A percentile compares a stretch with the other conserved stretches of the same genome.
Conservation (phyloP, 2,113 vertebrate species). For the Platysteira castanea region DNA sequence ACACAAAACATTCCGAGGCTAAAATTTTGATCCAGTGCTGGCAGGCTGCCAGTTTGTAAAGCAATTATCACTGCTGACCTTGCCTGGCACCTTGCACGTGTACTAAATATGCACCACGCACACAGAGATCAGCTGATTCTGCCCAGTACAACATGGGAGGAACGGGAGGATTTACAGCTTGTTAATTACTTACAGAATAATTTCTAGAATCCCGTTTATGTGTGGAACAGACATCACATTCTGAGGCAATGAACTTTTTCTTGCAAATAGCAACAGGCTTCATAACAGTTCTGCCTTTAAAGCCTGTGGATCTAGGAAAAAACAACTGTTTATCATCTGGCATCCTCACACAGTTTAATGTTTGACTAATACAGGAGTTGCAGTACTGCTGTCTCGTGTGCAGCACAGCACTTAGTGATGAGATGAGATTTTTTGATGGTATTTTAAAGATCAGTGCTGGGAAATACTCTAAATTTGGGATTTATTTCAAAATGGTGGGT, state of each 20-base stretch:
- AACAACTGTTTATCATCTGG: not conserved
- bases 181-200: not conserved
- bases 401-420: not conserved
- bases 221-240: fast-evolving
- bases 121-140: not conserved
- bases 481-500: not conserved
- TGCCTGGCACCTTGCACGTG: not conserved
- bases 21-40: not conserved
- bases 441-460: not conserved
- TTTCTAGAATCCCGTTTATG: not conserved
- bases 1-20: not conserved
- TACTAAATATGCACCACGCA: not conserved
- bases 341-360: not conserved
- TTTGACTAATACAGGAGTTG: not conserved
- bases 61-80: not conserved
- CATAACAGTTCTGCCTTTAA: not conserved
- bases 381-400: not conserved
- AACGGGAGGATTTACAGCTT: not conserved
- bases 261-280: not conserved
- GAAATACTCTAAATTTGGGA: not conserved
- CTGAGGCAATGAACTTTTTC: not conserved
- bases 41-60: not conserved
- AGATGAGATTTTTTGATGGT: not conserved
- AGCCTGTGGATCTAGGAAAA: not conserved
- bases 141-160: not conserved